phyloP scores from a whole-genome alignment of 2,797 vertebrate genomes.

The Bradypus variegatus region DNA sequence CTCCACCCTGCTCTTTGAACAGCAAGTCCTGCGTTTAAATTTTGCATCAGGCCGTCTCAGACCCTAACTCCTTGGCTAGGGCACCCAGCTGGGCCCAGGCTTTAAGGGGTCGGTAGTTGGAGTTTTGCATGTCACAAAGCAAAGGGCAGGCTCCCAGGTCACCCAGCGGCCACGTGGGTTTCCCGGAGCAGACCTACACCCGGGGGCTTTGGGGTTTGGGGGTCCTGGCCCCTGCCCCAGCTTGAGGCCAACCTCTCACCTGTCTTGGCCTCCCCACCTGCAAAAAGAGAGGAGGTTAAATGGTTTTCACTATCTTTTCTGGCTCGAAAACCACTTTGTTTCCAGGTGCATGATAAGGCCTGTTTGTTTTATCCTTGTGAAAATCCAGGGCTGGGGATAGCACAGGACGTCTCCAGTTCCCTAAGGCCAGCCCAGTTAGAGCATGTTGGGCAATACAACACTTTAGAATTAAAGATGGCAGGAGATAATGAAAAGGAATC shows the following conservation, averaged over 20 bases:
- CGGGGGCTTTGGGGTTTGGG: no score
- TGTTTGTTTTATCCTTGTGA: background rate
- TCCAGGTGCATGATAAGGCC: background rate
- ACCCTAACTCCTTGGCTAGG: no score
- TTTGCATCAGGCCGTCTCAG: background rate
- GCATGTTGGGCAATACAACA: background rate
- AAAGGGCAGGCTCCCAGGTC: background rate
- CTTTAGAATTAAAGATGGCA: background rate
- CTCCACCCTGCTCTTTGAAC: background rate
- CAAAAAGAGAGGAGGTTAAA: no score
- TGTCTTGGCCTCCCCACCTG: background rate
- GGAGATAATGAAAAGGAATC: no score
- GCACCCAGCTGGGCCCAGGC: fast-evolving
- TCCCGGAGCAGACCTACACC: background rate
- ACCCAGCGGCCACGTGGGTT: fast-evolving
- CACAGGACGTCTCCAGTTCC: background rate
- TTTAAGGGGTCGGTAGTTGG: fast-evolving
- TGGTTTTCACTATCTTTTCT: background rate
- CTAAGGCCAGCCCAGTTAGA: background rate
- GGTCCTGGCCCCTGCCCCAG: background rate
- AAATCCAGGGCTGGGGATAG: background rate
- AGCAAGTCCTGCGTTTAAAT: background rate
- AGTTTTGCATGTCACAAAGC: background rate
- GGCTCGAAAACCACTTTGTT: background rate
- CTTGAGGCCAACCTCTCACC: background rate